These are phyloP conservation scores for Meleagris gallopavo DNA, from an alignment of 2,113 vertebrate species.

Conservation along the genomic window DNA sequence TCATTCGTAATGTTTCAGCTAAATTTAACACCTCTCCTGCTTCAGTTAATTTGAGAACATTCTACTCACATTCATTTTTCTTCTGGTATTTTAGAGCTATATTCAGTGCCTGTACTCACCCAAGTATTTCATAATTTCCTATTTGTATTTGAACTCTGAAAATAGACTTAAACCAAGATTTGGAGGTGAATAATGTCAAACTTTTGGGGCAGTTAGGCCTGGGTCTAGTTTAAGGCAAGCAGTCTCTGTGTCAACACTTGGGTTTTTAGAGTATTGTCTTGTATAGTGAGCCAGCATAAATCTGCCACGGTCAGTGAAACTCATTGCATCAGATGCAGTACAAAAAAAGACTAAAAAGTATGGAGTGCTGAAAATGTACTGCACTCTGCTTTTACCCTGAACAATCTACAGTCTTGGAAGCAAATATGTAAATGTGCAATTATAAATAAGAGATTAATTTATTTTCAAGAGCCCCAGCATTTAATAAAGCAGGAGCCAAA, in stretches of 20 bases:
- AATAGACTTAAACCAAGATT: not conserved
- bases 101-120: not conserved
- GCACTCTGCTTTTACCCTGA: not conserved
- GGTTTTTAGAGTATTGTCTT: not conserved
- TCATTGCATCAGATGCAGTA: not conserved
- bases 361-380: not conserved
- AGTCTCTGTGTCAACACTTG: not conserved
- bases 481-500: slow-evolving; percentile 14
- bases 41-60: not conserved
- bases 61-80: not conserved
- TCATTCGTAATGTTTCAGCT: not conserved
- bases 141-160: not conserved
- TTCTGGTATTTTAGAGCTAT: not conserved
- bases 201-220: not conserved
- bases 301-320: not conserved
- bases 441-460: slow-evolving; percentile 19
- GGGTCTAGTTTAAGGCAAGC: not conserved
- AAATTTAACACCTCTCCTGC: not conserved
- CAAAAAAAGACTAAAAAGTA: not conserved
- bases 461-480: slow-evolving; percentile 1
- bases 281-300: not conserved
- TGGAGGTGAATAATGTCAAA: not conserved
- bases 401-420: not conserved
- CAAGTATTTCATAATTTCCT: not conserved
- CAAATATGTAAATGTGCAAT: slow-evolving; percentile 23